These are phyloP conservation scores for Cardiocondyla obscurior DNA, from an alignment of 1,140 invertebrate genomes.

Conservation along the genomic window DNA sequence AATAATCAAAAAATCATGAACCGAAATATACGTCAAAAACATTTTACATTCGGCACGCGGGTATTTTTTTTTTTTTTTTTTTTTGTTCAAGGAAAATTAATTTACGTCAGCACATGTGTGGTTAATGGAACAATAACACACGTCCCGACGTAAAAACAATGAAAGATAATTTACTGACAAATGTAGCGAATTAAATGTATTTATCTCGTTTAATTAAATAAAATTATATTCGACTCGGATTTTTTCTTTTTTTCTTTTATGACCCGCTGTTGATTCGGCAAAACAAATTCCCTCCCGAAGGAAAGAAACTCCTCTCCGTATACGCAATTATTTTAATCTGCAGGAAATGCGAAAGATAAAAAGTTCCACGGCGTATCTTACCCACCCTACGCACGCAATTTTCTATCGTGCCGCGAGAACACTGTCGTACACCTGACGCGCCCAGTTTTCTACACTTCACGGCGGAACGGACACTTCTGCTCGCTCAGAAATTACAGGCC, in stretches of 20 bases:
- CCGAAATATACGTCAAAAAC: neutral
- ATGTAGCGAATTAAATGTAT: neutral
- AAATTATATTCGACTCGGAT: neutral
- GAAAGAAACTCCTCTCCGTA: neutral
- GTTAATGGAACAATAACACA: neutral
- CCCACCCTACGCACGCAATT: neutral
- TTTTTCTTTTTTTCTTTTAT: neutral
- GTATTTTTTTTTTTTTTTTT: too few species aligned
- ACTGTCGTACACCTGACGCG: neutral
- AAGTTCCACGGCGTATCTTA: neutral
- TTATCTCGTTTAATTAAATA: neutral
- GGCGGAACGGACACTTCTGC: neutral
- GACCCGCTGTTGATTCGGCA: neutral
- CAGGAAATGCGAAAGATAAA: neutral
- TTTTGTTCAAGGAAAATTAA: neutral
- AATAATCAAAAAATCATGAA: slow-evolving; percentile 6
- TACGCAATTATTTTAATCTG: too few species aligned
- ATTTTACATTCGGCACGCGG: neutral
- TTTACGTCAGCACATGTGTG: neutral
- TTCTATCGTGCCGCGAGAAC: neutral
- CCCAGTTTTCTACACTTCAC: neutral
- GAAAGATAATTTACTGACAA: neutral
- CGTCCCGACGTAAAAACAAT: neutral
- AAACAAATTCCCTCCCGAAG: neutral
- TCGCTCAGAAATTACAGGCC: neutral